phyloP scores from a whole-genome alignment of 1,140 invertebrate genomes.

The Holcopasites calliopsidis region DNA sequence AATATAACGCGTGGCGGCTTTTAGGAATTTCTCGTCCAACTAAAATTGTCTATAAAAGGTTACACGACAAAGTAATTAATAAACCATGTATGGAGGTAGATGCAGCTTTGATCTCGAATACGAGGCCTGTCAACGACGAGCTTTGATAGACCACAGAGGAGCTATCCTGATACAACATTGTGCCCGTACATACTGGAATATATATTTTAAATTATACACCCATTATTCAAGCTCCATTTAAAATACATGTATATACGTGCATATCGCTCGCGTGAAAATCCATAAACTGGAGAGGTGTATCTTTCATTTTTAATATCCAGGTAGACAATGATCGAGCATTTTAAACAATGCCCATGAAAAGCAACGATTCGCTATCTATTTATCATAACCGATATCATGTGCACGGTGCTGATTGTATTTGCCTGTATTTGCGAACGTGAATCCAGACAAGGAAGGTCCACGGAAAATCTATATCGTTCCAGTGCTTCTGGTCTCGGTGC shows the following conservation, averaged over 20 bases:
- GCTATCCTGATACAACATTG: slow-evolving; percentile 17
- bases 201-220: slow-evolving; percentile 2
- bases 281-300: neutral
- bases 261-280: neutral
- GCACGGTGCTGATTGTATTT: slow-evolving; percentile 5
- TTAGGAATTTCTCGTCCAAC: neutral
- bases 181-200: neutral
- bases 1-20: neutral
- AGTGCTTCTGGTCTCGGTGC: slow-evolving; percentile 16
- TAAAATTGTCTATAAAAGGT: neutral
- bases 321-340: too few species aligned
- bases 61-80: slow-evolving; percentile 17
- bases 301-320: neutral
- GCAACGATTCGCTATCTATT: neutral
- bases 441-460: neutral
- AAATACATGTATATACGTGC: neutral
- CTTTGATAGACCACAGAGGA: slow-evolving; percentile 19
- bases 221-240: slow-evolving; percentile 26
- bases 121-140: neutral
- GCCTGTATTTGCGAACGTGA: neutral
- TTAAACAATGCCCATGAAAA: too few species aligned
- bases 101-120: slow-evolving; percentile 33
- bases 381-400: neutral
- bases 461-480: slow-evolving; percentile 22
- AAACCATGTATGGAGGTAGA: slow-evolving; percentile 2